A percentile compares a stretch with the other conserved stretches of the same genome.
Evolutionary conservation across 2,113 vertebrate species (phyloP).

Genomic region (Salvelinus alpinus): DNA sequence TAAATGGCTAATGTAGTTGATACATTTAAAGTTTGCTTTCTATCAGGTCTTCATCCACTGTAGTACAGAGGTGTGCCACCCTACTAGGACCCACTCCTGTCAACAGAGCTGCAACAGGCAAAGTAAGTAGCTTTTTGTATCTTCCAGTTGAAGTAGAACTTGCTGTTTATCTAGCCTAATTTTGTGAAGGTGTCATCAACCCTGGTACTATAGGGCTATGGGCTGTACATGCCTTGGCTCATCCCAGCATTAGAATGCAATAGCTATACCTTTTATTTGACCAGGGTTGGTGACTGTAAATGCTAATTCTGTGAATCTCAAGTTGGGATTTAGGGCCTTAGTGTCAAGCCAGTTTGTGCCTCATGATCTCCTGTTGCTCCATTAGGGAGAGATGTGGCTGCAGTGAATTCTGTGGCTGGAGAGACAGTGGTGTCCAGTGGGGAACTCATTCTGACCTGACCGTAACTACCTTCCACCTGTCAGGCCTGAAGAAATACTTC

Average conservation of each 20-base stretch:
- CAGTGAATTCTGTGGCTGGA: slow-evolving; percentile 8
- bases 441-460: slow-evolving; percentile 38
- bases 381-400: slow-evolving; percentile 50
- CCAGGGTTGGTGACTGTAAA: no score
- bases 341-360: no score
- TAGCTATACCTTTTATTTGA: no score
- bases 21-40: not conserved
- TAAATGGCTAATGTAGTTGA: no score
- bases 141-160: no score
- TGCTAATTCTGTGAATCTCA: no score
- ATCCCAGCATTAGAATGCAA: no score
- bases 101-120: slow-evolving; percentile 50
- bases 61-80: slow-evolving; percentile 47
- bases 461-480: not conserved
- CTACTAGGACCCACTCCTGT: slow-evolving; percentile 35
- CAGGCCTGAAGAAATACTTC: not conserved
- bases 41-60: slow-evolving; percentile 61
- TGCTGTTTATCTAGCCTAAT: no score
- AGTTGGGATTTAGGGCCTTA: no score
- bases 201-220: not conserved
- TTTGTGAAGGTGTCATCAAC: not conserved
- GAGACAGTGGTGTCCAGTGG: slow-evolving; percentile 62
- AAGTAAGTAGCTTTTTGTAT: slow-evolving; percentile 41
- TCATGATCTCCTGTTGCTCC: not conserved
- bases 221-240: no score